Conservation (phyloP, 2,113 vertebrate species). For the Raja brachyura region DNA sequence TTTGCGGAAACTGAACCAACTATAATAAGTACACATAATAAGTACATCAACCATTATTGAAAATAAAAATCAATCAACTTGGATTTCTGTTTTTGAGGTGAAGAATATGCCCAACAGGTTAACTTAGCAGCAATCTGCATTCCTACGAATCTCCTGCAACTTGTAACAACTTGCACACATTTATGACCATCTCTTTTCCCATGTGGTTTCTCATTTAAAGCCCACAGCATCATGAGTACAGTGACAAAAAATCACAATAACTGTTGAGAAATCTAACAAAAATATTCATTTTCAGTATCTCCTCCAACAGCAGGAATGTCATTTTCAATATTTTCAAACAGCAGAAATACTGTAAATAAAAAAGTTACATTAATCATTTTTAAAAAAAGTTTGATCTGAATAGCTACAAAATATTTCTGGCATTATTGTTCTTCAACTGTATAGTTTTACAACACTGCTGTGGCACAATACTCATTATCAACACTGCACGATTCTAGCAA, state of each 20-base stretch:
- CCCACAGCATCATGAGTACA: no score
- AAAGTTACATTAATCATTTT: neutral
- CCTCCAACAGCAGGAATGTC: neutral
- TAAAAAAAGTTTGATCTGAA: neutral
- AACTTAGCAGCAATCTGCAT: neutral
- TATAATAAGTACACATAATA: neutral
- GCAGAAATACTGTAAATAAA: neutral
- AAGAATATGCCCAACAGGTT: neutral
- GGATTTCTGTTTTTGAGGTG: neutral
- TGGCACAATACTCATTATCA: neutral
- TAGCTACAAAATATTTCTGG: conserved; percentile 1
- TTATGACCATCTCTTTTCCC: neutral
- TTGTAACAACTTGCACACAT: neutral
- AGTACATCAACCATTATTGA: neutral
- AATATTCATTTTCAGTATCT: neutral
- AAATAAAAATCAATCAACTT: neutral
- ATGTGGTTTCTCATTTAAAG: neutral
- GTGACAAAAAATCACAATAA: neutral
- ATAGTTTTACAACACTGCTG: neutral
- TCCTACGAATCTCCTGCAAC: neutral
- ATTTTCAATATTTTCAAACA: neutral
- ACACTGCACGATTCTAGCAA: neutral
- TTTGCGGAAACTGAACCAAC: neutral
- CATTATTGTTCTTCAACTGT: neutral
- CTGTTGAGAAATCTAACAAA: neutral